Evolutionary conservation across 2,888 invertebrate genomes (phyloP), one percentile per base, ranked within the genome.

Genomic region (Drosophila birchii): DNA sequence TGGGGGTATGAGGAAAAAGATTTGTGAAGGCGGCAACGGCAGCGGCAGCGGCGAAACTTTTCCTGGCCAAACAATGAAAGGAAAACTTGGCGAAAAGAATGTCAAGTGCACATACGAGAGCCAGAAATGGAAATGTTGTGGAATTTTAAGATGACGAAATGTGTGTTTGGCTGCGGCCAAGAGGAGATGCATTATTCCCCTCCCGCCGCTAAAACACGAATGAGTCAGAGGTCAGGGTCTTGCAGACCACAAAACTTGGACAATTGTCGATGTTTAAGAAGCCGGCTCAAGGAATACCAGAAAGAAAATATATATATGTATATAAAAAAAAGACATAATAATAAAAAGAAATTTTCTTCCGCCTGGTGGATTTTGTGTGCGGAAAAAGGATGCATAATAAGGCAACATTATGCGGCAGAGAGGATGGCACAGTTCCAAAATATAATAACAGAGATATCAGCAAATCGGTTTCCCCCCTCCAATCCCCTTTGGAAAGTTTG

Each of bases 201-300:
- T 39, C 29, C 16, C 39, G 5, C 16, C 39, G 5, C 26, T 26
- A 4, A 39, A 5, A 2, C 26, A 14, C 47, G n/a, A 26, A 34
- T 49, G n/a, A 62, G 41, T 69, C 58, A 34, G 79, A 81, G 81
- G 81, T 81, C 81, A 81, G 59, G 81, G 81, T 70, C 81, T 77
- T 43, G 20, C n/a, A 20, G 47, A 36, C 58, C 67, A 20, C 67
- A 45, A 39, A 39, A 67, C 59, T 59, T 59, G 53, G 51, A 51
- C 72, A 59, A 58, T 70, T 71, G 58, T 70, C 60, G 58, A 51
- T 74, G 76, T 58, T 59, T 59, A 75, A 74, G 66, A 38, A 41
- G 74, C 51, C 56, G 49, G 41, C 20, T 12, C 16, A 63, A 41
- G 20, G 3, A 49, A 32, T 49, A 32, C 29, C 9, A 23, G 43